phyloP scores from a whole-genome alignment of 2,888 invertebrate genomes.

The Thereva unica region DNA sequence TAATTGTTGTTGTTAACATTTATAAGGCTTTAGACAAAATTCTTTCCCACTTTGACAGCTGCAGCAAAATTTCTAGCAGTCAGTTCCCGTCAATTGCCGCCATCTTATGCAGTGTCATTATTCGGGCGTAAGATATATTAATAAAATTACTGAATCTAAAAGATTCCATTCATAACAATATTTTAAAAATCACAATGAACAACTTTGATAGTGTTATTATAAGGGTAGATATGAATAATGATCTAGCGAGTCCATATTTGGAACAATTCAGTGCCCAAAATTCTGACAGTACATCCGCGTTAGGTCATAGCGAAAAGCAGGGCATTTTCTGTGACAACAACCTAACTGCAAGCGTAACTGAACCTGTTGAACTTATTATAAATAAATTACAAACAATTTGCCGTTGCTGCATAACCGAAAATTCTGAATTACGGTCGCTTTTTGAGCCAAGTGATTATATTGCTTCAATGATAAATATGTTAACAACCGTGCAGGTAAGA shows the following conservation, averaged over 20 bases:
- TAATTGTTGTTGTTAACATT: no score
- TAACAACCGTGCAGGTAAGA: slow-evolving; percentile 36
- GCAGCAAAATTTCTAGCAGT: no score
- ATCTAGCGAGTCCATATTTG: no score
- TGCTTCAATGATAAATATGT: slow-evolving; percentile 29
- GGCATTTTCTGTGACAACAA: neutral
- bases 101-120: slow-evolving; percentile 1
- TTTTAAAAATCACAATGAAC: neutral
- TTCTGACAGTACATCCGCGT: neutral
- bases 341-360: neutral
- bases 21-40: no score
- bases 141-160: neutral
- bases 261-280: no score
- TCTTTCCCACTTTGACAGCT: no score
- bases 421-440: slow-evolving; percentile 28
- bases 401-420: slow-evolving; percentile 35
- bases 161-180: neutral
- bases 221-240: neutral
- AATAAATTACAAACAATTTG: slow-evolving; percentile 25
- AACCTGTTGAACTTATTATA: neutral
- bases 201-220: neutral
- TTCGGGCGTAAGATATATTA: neutral
- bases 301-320: neutral
- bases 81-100: neutral
- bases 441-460: slow-evolving; percentile 37